Evolutionary conservation across 2,888 invertebrate genomes (phyloP).

Genomic region (Ferrisia virgata): DNA sequence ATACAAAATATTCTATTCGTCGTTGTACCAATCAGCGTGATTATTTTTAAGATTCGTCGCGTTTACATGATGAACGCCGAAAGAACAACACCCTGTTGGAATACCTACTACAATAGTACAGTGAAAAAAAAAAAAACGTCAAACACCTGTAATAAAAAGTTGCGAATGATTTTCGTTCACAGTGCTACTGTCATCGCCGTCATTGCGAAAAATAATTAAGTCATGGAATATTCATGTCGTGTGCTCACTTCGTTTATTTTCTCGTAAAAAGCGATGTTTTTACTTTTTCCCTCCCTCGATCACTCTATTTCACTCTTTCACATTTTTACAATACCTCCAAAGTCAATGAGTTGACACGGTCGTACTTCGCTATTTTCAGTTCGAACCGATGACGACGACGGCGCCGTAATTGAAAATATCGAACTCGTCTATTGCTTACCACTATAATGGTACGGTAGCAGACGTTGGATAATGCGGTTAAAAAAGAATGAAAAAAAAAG

Average conservation of each 20-base stretch:
- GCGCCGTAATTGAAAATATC: background rate
- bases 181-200: background rate
- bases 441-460: background rate
- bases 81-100: background rate
- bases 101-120: background rate
- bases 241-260: background rate
- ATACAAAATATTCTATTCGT: background rate
- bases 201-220: background rate
- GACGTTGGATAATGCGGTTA: background rate
- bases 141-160: background rate
- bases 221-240: background rate
- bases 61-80: background rate
- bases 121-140: background rate
- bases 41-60: background rate
- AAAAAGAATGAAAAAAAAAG: background rate
- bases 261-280: background rate
- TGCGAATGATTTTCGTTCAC: background rate
- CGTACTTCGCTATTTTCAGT: background rate
- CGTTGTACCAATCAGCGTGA: background rate
- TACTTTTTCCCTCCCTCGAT: background rate
- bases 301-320: background rate
- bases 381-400: background rate
- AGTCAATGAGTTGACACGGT: conserved; percentile 1
- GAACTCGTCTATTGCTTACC: background rate
- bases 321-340: background rate